Conservation (phyloP, 2,888 invertebrate species). For the Adelphocoris suturalis region DNA sequence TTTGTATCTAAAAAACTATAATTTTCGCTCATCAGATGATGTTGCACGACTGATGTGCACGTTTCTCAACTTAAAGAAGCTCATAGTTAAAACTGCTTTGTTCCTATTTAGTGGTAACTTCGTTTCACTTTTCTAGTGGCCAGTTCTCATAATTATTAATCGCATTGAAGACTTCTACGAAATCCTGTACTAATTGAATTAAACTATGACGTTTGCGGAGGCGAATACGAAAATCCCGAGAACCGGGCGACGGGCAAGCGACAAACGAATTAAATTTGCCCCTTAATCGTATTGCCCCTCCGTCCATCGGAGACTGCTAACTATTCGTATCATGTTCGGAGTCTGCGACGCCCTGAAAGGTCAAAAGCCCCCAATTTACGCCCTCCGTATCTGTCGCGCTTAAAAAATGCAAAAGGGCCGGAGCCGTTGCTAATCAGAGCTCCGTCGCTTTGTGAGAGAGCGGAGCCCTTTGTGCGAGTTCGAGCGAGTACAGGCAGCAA, state of each 20-base stretch:
- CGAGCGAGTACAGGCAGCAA: background rate
- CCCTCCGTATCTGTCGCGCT: conserved; percentile 25
- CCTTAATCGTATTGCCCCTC: background rate
- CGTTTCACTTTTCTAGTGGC: background rate
- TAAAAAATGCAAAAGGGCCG: conserved; percentile 40
- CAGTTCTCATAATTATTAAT: background rate
- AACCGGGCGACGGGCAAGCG: background rate
- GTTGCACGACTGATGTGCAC: too few species aligned
- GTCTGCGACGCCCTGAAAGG: background rate
- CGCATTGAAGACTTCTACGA: background rate
- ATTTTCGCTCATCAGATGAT: too few species aligned
- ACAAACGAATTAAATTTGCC: background rate
- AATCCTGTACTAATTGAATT: background rate
- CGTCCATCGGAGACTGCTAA: background rate
- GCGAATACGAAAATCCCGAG: background rate
- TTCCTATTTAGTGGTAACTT: too few species aligned
- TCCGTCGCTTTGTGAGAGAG: background rate
- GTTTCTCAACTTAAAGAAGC: too few species aligned
- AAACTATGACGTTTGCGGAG: conserved; percentile 22
- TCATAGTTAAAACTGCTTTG: too few species aligned
- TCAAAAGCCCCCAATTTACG: conserved; percentile 50
- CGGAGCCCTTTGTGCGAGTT: background rate
- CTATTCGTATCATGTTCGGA: conserved; percentile 17
- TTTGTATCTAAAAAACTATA: too few species aligned
- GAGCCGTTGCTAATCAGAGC: conserved; percentile 43